phyloP scores from a whole-genome alignment of 1,140 invertebrate species.

The Palaemon carinicauda region DNA sequence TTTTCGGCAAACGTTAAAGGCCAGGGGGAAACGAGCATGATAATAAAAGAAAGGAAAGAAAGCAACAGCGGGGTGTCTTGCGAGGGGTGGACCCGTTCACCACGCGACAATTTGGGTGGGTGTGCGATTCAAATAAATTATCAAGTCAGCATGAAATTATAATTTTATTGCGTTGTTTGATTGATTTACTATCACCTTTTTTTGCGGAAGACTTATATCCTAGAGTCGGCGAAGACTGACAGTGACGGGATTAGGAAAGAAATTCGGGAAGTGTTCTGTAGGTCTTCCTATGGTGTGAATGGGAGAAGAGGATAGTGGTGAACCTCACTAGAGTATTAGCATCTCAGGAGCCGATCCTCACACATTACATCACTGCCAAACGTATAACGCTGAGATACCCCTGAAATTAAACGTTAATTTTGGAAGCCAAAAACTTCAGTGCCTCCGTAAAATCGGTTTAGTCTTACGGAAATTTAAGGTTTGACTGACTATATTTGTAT shows the following conservation, averaged over 20 bases:
- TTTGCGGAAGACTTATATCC: no score
- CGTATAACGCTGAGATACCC: slow-evolving; percentile 17
- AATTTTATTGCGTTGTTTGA: no score
- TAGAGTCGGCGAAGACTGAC: background rate
- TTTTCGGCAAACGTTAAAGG: background rate
- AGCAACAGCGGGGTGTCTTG: background rate
- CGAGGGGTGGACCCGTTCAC: slow-evolving; percentile 5
- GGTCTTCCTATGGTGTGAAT: background rate
- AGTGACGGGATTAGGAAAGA: no score
- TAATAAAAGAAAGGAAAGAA: background rate
- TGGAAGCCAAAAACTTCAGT: no score
- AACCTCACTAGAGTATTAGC: slow-evolving; percentile 16
- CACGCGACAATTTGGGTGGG: slow-evolving; percentile 30
- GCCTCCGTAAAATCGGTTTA: background rate
- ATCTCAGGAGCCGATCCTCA: slow-evolving; percentile 4
- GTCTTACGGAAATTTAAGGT: background rate
- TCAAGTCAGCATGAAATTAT: no score
- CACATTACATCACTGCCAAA: slow-evolving; percentile 48
- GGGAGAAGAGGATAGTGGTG: background rate
- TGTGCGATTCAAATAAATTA: background rate
- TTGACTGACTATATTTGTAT: background rate
- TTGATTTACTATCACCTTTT: no score
- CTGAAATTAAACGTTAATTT: no score
- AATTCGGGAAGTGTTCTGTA: no score
- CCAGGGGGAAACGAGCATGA: no score